These are phyloP conservation scores for Lochmaea crataegi DNA, from an alignment of 2,888 invertebrate species.

Conservation along the genomic window DNA sequence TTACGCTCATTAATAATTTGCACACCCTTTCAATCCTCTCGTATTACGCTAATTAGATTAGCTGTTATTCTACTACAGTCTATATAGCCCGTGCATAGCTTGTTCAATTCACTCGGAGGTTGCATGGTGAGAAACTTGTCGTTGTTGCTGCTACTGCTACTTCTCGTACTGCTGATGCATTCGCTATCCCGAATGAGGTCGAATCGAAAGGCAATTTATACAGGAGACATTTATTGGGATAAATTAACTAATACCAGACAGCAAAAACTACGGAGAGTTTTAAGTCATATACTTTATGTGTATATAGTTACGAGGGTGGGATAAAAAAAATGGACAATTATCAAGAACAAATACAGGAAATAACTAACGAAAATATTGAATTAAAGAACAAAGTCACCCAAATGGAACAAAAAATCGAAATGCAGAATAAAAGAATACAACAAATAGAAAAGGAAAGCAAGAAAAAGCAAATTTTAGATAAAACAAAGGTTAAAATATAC, in stretches of 20 bases:
- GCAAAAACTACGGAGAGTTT: too few relatives aligned
- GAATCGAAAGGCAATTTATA: conserved; percentile 4
- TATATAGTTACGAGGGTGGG: too few relatives aligned
- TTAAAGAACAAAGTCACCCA: too few relatives aligned
- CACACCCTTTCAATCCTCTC: conserved; percentile 56
- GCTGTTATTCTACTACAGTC: conserved; percentile 48
- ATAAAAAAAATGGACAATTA: too few relatives aligned
- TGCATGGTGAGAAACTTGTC: conserved; percentile 15
- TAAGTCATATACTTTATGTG: too few relatives aligned
- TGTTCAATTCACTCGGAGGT: conserved; percentile 38
- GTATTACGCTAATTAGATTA: conserved; percentile 59
- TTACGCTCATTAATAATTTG: conserved; percentile 58
- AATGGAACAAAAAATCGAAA: too few relatives aligned
- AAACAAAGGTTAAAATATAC: too few relatives aligned
- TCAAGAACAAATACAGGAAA: too few relatives aligned
- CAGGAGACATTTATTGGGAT: neutral
- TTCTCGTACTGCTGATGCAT: conserved; percentile 18
- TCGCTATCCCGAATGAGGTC: conserved; percentile 24
- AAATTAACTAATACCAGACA: conserved; percentile 1
- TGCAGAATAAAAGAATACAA: too few relatives aligned
- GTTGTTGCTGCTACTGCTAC: conserved; percentile 20
- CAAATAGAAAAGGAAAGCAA: too few relatives aligned
- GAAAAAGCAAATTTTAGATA: too few relatives aligned
- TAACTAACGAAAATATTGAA: too few relatives aligned
- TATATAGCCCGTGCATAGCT: conserved; percentile 46